Conservation (phyloP, 2,113 vertebrate genomes). For the Scatophagus argus region DNA sequence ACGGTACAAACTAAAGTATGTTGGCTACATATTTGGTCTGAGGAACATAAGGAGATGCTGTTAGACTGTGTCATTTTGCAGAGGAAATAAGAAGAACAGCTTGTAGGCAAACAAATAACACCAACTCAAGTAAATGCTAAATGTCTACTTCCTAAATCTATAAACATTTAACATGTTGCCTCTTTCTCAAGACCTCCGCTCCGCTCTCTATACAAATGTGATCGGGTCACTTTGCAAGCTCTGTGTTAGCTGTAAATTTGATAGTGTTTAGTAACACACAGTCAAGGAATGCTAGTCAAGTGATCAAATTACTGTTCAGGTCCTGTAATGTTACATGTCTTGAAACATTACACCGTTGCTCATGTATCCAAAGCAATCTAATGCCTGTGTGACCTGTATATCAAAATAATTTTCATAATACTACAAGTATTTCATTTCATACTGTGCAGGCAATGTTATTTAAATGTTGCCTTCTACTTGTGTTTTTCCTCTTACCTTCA, state of each 20-base stretch:
- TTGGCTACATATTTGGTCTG: too few species aligned
- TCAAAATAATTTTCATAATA: not conserved
- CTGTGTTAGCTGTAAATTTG: not conserved
- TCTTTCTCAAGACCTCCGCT: not conserved
- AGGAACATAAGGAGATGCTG: not conserved
- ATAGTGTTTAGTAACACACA: not conserved
- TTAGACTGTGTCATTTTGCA: not conserved
- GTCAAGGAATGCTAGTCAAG: not conserved
- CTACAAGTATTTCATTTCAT: not conserved
- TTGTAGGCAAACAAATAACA: not conserved
- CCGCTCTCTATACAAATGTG: not conserved
- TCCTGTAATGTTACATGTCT: not conserved
- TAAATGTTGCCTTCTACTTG: too few species aligned
- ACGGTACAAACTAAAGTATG: not conserved
- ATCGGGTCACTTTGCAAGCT: not conserved
- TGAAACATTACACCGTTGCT: conserved; percentile 2
- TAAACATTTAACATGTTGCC: not conserved
- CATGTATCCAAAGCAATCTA: conserved; percentile 3
- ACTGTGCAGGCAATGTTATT: not conserved
- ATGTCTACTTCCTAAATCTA: not conserved
- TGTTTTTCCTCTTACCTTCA: conserved; percentile 90
- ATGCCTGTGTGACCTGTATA: not conserved
- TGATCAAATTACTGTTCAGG: conserved; percentile 17
- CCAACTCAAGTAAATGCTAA: not conserved
- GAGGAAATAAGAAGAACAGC: not conserved